Base-by-base conservation (phyloP, 2,113 vertebrate species). In the Callospermophilus lateralis region DNA sequence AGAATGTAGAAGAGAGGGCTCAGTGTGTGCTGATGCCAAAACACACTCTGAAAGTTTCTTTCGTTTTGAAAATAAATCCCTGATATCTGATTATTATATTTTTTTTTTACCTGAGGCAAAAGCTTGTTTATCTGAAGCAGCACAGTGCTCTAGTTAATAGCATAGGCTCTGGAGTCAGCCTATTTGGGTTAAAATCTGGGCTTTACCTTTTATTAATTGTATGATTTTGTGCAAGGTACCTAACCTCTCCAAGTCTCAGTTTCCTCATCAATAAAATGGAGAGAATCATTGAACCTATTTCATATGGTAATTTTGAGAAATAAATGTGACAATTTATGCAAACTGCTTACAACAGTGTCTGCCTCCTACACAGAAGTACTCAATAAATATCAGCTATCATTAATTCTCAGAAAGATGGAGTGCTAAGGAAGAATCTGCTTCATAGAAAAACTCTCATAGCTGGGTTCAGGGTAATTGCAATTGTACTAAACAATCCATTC, bases 11-110 rank as follows among this genome's bases (percentile, higher is more conserved):
- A 88, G 30, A 97, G 55, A 95, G 42, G 15, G 22, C 90, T 90
- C 67, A 87, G 45, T 94, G 84, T 84, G 37, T 97, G 72, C 80
- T 73, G 30, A 89, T 80, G 70, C 37, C 90, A 96, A 96, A 96
- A 89, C n/a, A 94, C 55, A 95, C 51, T 96, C 72, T 96, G 55
- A 68, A 92, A 68, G 42, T 96, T 96, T 80, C 51, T 95, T 96
- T 97, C 4, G 0, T 90, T 96, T 96, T 97, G 73, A 95, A 96
- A 98, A 96, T 61, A 96, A 94, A 96, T 94, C 84, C 26, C n/a
- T 81, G 76, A 80, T 96, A 96, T 77, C 51, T 90, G 34, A 39
- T 81, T 45, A 45, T 45, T 45, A 45, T 45, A 3, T 90, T 92
- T 81, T 63, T 84, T 89, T 94, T 79, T 96, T 7, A 80, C 65